These are phyloP conservation scores for Chaenodraco wilsoni DNA, from an alignment of 2,797 vertebrate genomes.

Conservation along the genomic window DNA sequence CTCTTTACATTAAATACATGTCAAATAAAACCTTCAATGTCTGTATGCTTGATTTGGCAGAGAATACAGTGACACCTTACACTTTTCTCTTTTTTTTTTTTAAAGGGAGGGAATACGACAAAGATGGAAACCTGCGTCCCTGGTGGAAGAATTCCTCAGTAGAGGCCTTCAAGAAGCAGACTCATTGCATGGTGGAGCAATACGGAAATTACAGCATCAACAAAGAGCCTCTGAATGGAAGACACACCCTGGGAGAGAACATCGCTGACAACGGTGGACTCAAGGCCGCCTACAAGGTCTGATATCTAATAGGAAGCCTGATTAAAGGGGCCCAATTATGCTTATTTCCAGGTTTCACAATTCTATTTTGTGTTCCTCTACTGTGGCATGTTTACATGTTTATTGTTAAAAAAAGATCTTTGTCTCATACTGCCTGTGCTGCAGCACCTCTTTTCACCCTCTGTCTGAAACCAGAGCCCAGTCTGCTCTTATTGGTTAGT, in stretches of 20 bases:
- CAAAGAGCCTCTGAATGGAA: constrained; percentile 91
- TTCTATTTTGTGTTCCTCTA: too few relatives aligned
- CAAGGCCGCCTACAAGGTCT: constrained; percentile 94
- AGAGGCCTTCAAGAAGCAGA: constrained; percentile 95
- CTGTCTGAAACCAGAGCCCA: too few relatives aligned
- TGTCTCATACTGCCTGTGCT: too few relatives aligned
- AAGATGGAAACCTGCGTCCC: constrained; percentile 94
- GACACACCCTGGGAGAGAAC: constrained; percentile 95
- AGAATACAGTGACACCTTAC: neutral
- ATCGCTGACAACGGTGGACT: constrained; percentile 97
- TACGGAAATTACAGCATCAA: constrained; percentile 94
- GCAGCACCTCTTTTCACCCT: too few relatives aligned
- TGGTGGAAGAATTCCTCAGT: constrained; percentile 99
- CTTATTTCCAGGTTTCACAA: too few relatives aligned
- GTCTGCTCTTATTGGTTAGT: too few relatives aligned
- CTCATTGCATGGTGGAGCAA: constrained; percentile 94
- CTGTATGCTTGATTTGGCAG: neutral
- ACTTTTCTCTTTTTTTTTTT: neutral
- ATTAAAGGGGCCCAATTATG: too few relatives aligned
- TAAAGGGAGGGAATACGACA: constrained; percentile 95
- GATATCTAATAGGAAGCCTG: constrained; percentile 7
- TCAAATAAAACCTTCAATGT: too few relatives aligned
- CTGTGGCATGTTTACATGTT: too few relatives aligned
- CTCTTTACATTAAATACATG: neutral
- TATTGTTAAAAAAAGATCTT: too few relatives aligned